Evolutionary conservation across 2,797 vertebrate genomes (phyloP), one percentile per base, ranked within the genome.

Genomic region (Jordanella pulchra): DNA sequence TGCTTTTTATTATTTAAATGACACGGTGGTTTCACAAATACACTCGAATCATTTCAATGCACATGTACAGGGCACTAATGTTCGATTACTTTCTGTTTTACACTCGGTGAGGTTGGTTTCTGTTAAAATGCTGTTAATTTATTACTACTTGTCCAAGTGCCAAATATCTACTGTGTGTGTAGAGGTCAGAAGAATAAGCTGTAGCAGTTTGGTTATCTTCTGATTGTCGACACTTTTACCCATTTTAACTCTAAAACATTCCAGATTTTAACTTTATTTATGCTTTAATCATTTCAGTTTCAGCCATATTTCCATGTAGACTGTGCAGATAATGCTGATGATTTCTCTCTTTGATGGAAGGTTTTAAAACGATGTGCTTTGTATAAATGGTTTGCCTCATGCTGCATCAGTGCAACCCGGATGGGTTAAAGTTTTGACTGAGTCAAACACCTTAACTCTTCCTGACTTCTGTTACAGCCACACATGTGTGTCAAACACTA

Each of bases 141-240:
- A 67, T 82, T 79, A 51, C 63, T 73, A 7, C 84, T 75, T 84
- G 42, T 76, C 53, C 2, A 54, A 67, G 86, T 93, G 90, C 90
- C 90, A 92, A 91, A 90, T 65, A 71, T 78, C 27, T 74, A 2
- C 3, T 89, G 85, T 90, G 86, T 84, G 87, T 89, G 78, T 12
- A 32, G 54, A 77, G 71, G 70, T 84, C 83, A 85, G 76, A 88
- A 77, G 54, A 85, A 86, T 78, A 84, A 83, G 82, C 84, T 89
- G 77, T 83, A 83, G 83, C 84, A 82, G 82, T 82, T 78, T 67
- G 71, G 56, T 74, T 71, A 79, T 82, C 73, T 69, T 17, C 56
- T 60, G 18, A 39, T 61, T 35, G 18, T 39, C 35, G 18, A 30
- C 45, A 39, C 71, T 71, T 73, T 27, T 39, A 71, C 65, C 44